Base-by-base conservation (phyloP, 2,888 invertebrate species). In the Amphimallon solstitiale region DNA sequence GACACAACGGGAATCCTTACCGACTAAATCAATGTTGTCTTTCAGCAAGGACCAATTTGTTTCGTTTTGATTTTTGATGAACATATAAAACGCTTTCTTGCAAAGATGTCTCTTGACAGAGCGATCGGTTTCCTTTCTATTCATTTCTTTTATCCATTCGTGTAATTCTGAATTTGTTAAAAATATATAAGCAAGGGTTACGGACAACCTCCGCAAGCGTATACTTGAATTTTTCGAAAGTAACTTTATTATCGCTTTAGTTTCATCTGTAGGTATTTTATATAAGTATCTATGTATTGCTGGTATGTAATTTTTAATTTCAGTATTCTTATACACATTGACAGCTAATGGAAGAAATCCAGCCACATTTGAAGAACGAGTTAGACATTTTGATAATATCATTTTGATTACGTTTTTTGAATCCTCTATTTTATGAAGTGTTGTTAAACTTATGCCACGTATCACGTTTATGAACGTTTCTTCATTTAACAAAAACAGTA, bases 51-150 rank as follows among this genome's bases (percentile, higher is more conserved):
- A 35, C 46, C 46, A 61, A 10, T 43, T 29, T 10, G 48, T 1
- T 75, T 66, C 2, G 68, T 56, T 34, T 35, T 40, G 61, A 45
- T 61, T 61, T 48, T 34, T 15, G 46, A 45, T 14, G 48, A 61
- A 61, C 6, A 21, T 15, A 14, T 14, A 19, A n/a, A 61, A 43
- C 10, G 61, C 43, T 23, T 34, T 48, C n/a, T 10, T 61, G 17
- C 29, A 61, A 7, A 48, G 21, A 6, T 14, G 19, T 23, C 43
- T 61, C 12, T 34, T 7, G 1, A 61, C 21, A 10, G 45, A 23
- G 6, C 29, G 9, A 43, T 61, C 21, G 17, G 40, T 48, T 34
- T 61, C 61, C 15, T 12, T 48, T 6, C 10, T n/a, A 0, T 5
- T 45, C 15, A 15, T 12, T 7, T 23, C 23, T 12, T 61, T 48